These are phyloP conservation scores for Prunella himalayana DNA, from an alignment of 2,113 vertebrate species.

Conservation along the genomic window DNA sequence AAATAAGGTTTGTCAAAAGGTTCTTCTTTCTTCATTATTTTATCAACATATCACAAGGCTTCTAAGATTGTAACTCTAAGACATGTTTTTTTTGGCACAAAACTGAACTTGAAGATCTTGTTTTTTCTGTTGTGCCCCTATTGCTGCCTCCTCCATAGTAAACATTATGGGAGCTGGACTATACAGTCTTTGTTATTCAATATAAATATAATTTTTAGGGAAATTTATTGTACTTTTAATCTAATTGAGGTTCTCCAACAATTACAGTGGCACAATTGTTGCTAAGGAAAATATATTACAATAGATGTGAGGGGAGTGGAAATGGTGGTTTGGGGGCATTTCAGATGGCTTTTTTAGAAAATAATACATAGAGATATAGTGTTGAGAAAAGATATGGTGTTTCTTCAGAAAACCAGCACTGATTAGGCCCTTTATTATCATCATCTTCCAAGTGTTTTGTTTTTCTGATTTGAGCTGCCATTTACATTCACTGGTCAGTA, in stretches of 20 bases:
- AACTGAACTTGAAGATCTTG: background rate
- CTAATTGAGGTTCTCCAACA: background rate
- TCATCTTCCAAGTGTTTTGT: background rate
- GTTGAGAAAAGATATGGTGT: background rate
- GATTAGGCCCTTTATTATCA: background rate
- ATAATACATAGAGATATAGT: background rate
- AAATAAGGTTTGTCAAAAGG: background rate
- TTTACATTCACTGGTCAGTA: conserved; percentile 1
- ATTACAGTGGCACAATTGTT: background rate
- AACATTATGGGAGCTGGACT: background rate
- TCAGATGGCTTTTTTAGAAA: background rate
- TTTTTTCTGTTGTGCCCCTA: background rate
- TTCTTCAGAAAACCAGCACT: background rate
- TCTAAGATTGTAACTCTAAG: background rate
- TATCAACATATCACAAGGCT: background rate
- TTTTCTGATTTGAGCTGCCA: background rate
- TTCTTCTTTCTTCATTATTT: background rate
- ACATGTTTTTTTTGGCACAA: background rate
- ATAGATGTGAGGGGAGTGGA: background rate
- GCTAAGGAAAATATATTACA: background rate
- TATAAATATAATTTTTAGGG: background rate
- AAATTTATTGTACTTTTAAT: background rate
- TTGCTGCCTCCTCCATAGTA: background rate
- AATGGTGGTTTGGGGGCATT: accelerated
- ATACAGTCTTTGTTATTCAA: background rate